Evolutionary conservation across 1,140 invertebrate species (phyloP), one percentile per base, ranked within the genome.

Genomic region (Agraylea sexmaculata): DNA sequence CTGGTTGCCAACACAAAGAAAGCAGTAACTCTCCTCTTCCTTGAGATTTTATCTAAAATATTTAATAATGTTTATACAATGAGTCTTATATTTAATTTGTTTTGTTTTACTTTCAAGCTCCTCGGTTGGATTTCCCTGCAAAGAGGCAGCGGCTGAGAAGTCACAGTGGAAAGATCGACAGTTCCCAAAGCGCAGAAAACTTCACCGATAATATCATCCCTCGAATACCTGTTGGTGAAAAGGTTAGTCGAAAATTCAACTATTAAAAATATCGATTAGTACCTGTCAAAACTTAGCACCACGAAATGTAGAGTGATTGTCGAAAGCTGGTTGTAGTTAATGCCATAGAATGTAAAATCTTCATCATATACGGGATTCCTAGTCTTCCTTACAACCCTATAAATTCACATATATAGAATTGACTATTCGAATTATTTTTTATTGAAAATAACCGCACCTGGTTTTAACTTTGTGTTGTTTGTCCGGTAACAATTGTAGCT

Each of bases 131-230:
- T 89, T 60, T 90, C 85, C 46, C 82, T 74, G 57, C 74, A 79
- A 17, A 91, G 69, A 3, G 78, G 75, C 42, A 82, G 64, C 11
- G 83, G 78, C 55, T 84, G 80, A 51, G 81, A 81, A 46, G 85
- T 83, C 8, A 79, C 77, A 40, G 83, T 74, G 5, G 82, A 77
- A 30, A 91, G 67, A 55, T 88, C 83, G 30, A 91, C 73, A 15
- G 72, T 74, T 16, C 78, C 78, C 41, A 95, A 62, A 11, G 83
- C 80, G 47, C 84, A 86, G 46, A 94, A 82, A n/a, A 94, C 86
- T 67, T 97, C 93, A 12, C 94, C 93, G 40, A 98, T 93, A 40
- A 97, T 88, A 54, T 96, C 91, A 57, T 98, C 93, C 13, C 92
- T 75, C 19, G 89, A 94, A 61, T 96, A 97, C 58, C 92, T 77